Conservation (phyloP, 1,140 invertebrate species). For the Nasonia giraulti region DNA sequence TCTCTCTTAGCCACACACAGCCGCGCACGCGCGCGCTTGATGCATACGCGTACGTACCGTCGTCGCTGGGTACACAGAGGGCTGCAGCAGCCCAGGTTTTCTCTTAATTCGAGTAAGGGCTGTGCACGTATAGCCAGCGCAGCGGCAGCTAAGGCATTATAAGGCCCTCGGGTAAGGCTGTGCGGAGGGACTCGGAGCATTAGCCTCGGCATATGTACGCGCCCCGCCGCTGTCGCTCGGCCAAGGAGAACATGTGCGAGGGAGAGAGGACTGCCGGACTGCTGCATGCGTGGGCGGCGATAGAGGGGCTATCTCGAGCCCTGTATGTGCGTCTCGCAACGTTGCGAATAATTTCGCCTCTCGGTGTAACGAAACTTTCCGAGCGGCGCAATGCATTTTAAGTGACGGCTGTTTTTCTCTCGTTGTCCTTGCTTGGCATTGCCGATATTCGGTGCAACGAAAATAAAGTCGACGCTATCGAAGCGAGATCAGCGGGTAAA, state of each 20-base stretch:
- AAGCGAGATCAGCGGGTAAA: neutral
- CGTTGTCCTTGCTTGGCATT: neutral
- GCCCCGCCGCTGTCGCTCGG: neutral
- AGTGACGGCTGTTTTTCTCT: neutral
- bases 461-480: conserved; percentile 24
- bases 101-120: conserved; percentile 34
- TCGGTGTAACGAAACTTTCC: conserved; percentile 16
- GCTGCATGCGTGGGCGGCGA: conserved; percentile 2
- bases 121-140: neutral
- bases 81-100: conserved; percentile 12
- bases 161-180: conserved; percentile 25
- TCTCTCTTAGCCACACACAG: neutral
- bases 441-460: neutral
- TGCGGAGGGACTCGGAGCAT: neutral
- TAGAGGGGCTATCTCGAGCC: neutral
- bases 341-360: conserved; percentile 18
- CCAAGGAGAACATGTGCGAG: conserved; percentile 14
- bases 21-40: neutral
- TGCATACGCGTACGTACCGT: neutral
- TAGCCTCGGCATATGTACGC: neutral
- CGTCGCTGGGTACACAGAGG: too few species aligned
- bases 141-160: conserved; percentile 28
- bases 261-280: neutral
- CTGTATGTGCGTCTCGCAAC: neutral
- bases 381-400: neutral